These are phyloP conservation scores for Podarcis lilfordi DNA, from an alignment of 2,797 vertebrate species.

Conservation along the genomic window DNA sequence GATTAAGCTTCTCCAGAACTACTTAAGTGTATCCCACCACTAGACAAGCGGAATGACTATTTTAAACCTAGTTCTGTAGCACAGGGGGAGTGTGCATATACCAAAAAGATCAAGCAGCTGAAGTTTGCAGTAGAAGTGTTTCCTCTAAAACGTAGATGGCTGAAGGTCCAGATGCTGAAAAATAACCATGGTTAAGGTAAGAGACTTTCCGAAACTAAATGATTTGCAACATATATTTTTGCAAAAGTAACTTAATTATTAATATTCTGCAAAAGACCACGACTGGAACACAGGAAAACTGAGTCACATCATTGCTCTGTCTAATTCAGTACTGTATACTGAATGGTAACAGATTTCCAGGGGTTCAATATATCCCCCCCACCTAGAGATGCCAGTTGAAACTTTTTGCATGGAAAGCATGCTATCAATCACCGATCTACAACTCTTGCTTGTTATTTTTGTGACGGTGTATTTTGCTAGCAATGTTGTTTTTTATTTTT, in stretches of 20 bases:
- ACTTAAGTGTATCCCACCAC: not conserved
- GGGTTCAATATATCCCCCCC: not conserved
- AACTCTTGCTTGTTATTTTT: not conserved
- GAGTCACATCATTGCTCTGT: too few species aligned
- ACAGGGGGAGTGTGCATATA: not conserved
- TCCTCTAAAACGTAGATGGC: constrained; percentile 40
- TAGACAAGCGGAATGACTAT: not conserved
- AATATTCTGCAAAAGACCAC: not conserved
- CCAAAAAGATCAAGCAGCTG: not conserved
- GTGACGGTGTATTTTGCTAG: not conserved
- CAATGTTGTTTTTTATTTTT: not conserved
- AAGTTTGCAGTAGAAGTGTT: not conserved
- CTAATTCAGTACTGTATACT: too few species aligned
- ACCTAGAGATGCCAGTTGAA: not conserved
- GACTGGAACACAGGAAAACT: not conserved
- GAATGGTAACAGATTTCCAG: not conserved
- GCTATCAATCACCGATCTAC: not conserved
- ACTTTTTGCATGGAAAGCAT: not conserved
- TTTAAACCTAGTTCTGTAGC: not conserved
- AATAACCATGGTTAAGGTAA: constrained; percentile 1
- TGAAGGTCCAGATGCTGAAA: constrained; percentile 35
- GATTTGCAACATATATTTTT: not conserved
- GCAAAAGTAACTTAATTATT: not conserved
- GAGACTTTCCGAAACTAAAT: constrained; percentile 6
- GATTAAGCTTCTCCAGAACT: not conserved